A percentile compares a stretch with the other conserved stretches of the same genome.
These are phyloP conservation scores for Stramonita haemastoma DNA, from an alignment of 2,888 invertebrate genomes.

Conservation along the genomic window DNA sequence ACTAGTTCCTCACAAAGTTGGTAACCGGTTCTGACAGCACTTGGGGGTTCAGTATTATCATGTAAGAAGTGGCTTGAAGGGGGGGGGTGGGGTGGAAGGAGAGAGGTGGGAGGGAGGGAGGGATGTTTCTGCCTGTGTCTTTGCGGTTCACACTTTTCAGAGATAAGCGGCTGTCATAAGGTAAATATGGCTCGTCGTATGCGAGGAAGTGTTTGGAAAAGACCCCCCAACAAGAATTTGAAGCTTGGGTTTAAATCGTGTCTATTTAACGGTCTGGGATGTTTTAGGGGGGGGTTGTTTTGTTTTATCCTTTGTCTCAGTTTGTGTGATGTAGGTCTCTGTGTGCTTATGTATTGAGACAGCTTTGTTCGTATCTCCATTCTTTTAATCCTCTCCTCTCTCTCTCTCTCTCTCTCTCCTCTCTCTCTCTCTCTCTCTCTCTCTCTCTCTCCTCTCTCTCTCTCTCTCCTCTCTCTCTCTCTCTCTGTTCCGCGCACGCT, in stretches of 20 bases:
- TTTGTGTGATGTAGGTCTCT: no score
- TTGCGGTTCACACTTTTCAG: not conserved
- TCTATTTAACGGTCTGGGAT: no score
- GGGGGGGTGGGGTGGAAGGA: not conserved
- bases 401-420: not conserved
- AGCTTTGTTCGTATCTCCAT: no score
- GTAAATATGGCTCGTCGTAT: not conserved
- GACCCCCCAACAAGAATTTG: no score
- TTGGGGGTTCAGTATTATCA: not conserved
- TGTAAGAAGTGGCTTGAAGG: not conserved
- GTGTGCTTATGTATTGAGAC: no score
- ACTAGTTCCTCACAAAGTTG: not conserved
- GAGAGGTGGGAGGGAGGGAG: not conserved
- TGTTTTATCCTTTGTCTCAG: no score
- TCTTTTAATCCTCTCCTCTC: no score
- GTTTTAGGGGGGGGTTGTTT: no score
- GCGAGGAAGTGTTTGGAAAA: no score
- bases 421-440: conserved; percentile 2
- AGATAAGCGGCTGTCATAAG: not conserved
- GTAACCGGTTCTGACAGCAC: not conserved
- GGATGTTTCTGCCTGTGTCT: not conserved
- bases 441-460: not conserved
- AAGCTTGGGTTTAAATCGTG: no score
- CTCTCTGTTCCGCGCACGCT: not conserved
- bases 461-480: not conserved